A percentile compares a stretch with the other conserved stretches of the same genome.
Conservation (phyloP, 1,140 invertebrate species). For the Dufourea novaeangliae region DNA sequence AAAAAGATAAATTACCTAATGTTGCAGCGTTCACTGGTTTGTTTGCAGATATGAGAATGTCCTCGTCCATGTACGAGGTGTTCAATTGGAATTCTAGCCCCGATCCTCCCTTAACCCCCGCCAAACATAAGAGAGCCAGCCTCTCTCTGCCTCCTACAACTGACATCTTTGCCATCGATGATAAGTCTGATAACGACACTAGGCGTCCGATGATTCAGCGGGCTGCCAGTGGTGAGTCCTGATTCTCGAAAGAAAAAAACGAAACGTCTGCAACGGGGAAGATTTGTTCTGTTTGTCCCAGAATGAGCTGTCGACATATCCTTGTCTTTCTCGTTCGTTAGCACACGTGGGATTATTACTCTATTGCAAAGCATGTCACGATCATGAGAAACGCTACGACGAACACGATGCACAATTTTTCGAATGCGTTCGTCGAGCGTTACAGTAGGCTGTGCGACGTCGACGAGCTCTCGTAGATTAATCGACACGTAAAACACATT, state of each 20-base stretch:
- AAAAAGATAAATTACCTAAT: slow-evolving; percentile 45
- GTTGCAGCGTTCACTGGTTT: slow-evolving; percentile 71
- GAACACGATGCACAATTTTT: background rate
- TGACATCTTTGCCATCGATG: slow-evolving; percentile 82
- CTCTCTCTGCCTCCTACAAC: slow-evolving; percentile 80
- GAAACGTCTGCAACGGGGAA: slow-evolving; percentile 65
- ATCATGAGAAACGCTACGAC: slow-evolving; percentile 25
- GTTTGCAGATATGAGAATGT: slow-evolving; percentile 86
- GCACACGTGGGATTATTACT: slow-evolving; percentile 35
- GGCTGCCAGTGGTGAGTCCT: slow-evolving; percentile 79
- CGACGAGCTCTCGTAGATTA: background rate
- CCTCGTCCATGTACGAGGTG: slow-evolving; percentile 89
- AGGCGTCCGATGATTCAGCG: slow-evolving; percentile 78
- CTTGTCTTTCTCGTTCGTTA: slow-evolving; percentile 44
- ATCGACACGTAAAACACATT: background rate
- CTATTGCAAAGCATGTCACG: slow-evolving; percentile 51
- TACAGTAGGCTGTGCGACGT: slow-evolving; percentile 18
- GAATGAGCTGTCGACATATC: slow-evolving; percentile 58
- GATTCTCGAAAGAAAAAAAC: slow-evolving; percentile 32
- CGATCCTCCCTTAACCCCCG: slow-evolving; percentile 79
- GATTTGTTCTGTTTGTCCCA: slow-evolving; percentile 61
- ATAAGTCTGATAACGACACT: slow-evolving; percentile 79
- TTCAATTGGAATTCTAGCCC: slow-evolving; percentile 86
- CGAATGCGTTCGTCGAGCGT: background rate
- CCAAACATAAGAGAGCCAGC: slow-evolving; percentile 80